Evolutionary conservation across 1,140 invertebrate genomes (phyloP), one percentile per base, ranked within the genome.

Genomic region (Megalopta genalis): DNA sequence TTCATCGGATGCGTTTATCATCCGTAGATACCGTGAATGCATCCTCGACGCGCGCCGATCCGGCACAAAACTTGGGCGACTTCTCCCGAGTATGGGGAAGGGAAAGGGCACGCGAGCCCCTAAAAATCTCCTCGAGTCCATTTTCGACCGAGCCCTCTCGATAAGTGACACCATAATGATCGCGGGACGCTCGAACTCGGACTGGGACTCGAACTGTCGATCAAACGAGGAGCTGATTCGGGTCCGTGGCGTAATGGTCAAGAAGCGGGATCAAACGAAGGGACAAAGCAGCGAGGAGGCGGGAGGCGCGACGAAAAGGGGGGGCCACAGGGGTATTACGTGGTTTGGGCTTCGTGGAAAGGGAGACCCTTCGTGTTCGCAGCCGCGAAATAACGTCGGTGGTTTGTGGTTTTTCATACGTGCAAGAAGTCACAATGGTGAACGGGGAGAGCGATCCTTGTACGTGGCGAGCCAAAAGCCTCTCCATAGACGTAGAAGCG

Each of bases 401-500:
- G 86, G 86, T 87, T 87, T 87, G 86, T 87, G 86, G 86, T 87
- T 87, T 87, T 87, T 87, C 86, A 87, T 87, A 87, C 86, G 86
- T 87, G 86, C 86, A 83, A 87, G 86, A 87, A 87, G 86, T 87
- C 80, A 87, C 83, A 87, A 87, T 87, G 77, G 74, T 74, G 79
- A 67, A 84, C 76, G 72, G 32, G 27, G 16, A 46, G 27, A 86
- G 69, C 63, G 86, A 87, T 85, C 66, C 76, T 27, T 77, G 65
- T 82, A 79, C 73, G 67, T 71, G 68, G 72, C 70, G 64, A 76
- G 72, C 77, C 77, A 52, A 87, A 86, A 70, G 80, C 62, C 75
- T 62, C 54, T 62, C 63, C 67, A 60, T 46, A 66, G 57, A 77
- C 70, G 63, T 57, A 64, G 59, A 62, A 25, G n/a, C 42, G 46